Evolutionary conservation across 2,113 vertebrate genomes (phyloP).

Genomic region (Theropithecus gelada): DNA sequence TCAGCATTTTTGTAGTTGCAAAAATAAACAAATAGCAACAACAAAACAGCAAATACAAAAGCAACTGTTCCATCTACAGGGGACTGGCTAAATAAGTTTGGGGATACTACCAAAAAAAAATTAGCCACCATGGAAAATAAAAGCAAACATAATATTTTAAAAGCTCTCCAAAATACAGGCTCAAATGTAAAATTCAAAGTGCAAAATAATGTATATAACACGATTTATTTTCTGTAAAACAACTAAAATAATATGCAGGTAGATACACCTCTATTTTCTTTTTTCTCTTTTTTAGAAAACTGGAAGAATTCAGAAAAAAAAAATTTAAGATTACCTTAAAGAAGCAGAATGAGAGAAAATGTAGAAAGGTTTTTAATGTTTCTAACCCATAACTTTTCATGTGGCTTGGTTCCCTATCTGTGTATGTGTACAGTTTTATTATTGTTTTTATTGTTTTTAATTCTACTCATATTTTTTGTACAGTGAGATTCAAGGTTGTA

Average conservation of each 20-base stretch:
- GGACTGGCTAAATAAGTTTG: background rate
- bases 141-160: background rate
- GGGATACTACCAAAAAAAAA: background rate
- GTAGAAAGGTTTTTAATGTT: background rate
- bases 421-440: background rate
- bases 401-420: background rate
- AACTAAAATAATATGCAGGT: background rate
- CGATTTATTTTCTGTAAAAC: background rate
- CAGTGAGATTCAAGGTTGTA: background rate
- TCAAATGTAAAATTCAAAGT: background rate
- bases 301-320: background rate
- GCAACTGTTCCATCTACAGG: background rate
- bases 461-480: background rate
- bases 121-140: background rate
- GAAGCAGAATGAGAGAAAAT: background rate
- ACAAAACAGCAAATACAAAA: background rate
- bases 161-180: background rate
- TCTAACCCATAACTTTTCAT: background rate
- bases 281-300: background rate
- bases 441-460: background rate
- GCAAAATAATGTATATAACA: background rate
- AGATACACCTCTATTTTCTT: background rate
- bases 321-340: background rate
- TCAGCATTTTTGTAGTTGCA: background rate
- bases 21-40: background rate